These are phyloP conservation scores for Drosophila pandora DNA, from an alignment of 1,140 invertebrate species.

Conservation along the genomic window DNA sequence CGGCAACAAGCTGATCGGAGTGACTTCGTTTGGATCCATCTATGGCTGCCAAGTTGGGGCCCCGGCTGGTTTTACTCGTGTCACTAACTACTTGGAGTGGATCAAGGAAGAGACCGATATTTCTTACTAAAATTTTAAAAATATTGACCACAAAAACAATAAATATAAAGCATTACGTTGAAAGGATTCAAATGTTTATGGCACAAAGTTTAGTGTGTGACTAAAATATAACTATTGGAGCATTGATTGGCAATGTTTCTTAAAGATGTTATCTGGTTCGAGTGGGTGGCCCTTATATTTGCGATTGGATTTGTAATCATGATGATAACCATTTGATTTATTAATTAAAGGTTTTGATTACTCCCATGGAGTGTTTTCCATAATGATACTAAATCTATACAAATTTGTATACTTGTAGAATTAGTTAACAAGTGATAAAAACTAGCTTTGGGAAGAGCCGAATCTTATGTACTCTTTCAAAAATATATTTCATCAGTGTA, in stretches of 20 bases:
- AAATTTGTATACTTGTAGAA: neutral
- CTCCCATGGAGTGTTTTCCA: neutral
- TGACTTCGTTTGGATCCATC: constrained; percentile 84
- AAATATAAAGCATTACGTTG: neutral
- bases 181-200: neutral
- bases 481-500: too few species aligned
- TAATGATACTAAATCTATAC: too few species aligned
- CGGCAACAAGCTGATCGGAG: constrained; percentile 79
- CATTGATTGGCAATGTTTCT: too few species aligned
- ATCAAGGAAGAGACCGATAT: constrained; percentile 85
- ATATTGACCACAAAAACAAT: neutral
- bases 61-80: constrained; percentile 85
- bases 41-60: constrained; percentile 85
- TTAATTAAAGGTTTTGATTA: neutral
- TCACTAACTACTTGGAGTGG: constrained; percentile 85
- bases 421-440: too few species aligned
- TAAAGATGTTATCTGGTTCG: too few species aligned
- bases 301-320: neutral
- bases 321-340: neutral
- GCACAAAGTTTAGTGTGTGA: too few species aligned
- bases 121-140: constrained; percentile 39
- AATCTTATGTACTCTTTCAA: too few species aligned
- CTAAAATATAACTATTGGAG: too few species aligned
- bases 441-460: too few species aligned
- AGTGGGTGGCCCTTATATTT: neutral